phyloP scores from a whole-genome alignment of 1,140 invertebrate genomes.

The Aleiodes sp. region DNA sequence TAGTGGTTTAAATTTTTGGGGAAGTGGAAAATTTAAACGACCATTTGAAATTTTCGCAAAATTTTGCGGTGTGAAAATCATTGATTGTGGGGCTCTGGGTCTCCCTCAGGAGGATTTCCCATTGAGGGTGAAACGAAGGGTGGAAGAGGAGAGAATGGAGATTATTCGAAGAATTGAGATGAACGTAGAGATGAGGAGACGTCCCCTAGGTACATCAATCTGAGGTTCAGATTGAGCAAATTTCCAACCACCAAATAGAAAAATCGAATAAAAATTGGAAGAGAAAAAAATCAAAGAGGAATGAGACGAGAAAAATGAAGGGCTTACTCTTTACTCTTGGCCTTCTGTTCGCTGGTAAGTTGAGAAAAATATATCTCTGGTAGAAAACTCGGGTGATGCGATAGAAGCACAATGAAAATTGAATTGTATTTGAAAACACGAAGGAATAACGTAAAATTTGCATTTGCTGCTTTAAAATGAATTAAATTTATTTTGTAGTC shows the following conservation, averaged over 20 bases:
- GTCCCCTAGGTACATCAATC: conserved; percentile 9
- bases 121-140: no score
- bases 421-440: no score
- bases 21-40: no score
- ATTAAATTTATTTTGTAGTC: background rate
- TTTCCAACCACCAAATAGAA: background rate
- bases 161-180: conserved; percentile 17
- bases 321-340: conserved; percentile 53
- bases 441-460: background rate
- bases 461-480: background rate
- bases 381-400: no score
- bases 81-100: no score
- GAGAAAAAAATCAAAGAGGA: conserved; percentile 17
- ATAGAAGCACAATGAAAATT: no score
- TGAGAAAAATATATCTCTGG: background rate
- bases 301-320: conserved; percentile 50
- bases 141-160: no score
- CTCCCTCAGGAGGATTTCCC: no score
- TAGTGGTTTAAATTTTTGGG: no score
- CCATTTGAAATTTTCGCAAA: no score
- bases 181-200: background rate
- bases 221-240: conserved; percentile 1
- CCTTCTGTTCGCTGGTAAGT: conserved; percentile 56
- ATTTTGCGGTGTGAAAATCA: no score
- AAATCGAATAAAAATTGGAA: background rate